Evolutionary conservation across 2,113 vertebrate genomes (phyloP).

Genomic region (Psilopsiagon aymara): DNA sequence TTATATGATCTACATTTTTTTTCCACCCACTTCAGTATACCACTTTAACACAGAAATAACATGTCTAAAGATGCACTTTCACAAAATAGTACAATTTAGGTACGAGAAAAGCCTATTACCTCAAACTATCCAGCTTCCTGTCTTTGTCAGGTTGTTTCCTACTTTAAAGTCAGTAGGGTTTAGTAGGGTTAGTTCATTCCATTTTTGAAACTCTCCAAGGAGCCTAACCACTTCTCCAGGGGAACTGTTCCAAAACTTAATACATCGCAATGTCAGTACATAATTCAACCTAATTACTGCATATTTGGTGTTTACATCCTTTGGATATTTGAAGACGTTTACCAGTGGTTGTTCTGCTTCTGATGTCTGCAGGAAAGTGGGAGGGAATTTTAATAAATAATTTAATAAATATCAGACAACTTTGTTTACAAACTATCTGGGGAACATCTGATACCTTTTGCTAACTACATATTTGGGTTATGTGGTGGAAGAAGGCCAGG

Average conservation of each 20-base stretch:
- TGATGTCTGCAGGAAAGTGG: not conserved
- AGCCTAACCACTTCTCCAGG: not conserved
- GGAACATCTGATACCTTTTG: not conserved
- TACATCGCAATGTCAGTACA: not conserved
- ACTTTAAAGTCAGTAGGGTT: not conserved
- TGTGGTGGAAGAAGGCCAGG: accelerated
- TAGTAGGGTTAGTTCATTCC: not conserved
- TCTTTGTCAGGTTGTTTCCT: not conserved
- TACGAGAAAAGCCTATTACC: not conserved
- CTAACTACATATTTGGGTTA: not conserved
- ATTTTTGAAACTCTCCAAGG: not conserved
- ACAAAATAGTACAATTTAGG: not conserved
- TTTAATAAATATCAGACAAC: not conserved
- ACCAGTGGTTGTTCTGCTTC: not conserved
- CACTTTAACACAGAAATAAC: not conserved
- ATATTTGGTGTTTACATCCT: constrained; percentile 19
- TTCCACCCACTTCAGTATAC: not conserved
- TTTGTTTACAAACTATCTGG: not conserved
- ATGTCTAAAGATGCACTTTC: not conserved
- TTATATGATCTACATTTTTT: not conserved
- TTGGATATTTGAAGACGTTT: not conserved
- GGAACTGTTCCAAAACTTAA: not conserved
- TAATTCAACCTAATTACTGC: constrained; percentile 7
- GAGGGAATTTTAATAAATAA: not conserved
- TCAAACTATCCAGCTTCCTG: not conserved